Conservation (phyloP, 2,113 vertebrate genomes). For the Urocolius indicus region DNA sequence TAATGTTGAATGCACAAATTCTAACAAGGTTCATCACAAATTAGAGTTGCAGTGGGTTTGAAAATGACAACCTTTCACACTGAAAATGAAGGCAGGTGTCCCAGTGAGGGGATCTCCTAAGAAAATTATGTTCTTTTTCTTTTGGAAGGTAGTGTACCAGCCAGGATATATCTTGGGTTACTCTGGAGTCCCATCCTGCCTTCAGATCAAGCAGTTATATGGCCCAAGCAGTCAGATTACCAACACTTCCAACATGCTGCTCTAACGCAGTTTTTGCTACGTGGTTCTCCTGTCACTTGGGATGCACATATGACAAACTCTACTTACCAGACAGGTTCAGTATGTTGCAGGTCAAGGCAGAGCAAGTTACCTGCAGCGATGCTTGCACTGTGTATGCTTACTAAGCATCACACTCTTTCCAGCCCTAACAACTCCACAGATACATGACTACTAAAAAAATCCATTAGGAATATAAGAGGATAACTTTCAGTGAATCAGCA, state of each 20-base stretch:
- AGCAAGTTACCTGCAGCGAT: background rate
- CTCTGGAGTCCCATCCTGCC: background rate
- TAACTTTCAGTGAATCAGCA: background rate
- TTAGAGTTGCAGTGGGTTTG: background rate
- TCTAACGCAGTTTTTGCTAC: rapidly evolving
- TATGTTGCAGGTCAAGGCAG: background rate
- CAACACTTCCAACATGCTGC: background rate
- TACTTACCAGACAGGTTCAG: background rate
- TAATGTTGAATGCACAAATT: background rate
- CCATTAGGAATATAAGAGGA: background rate
- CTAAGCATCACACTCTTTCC: background rate
- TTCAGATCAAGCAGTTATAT: background rate
- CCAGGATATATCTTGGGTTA: background rate
- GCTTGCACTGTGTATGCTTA: background rate
- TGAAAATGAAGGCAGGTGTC: background rate
- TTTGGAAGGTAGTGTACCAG: background rate
- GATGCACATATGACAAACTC: background rate
- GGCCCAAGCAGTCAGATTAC: background rate
- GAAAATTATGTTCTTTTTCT: background rate
- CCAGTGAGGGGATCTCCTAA: background rate
- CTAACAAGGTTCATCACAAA: background rate
- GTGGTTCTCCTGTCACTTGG: background rate
- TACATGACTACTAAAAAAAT: background rate
- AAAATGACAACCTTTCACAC: background rate
- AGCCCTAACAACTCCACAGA: background rate